These are phyloP conservation scores for Bovichtus diacanthus DNA, from an alignment of 2,797 vertebrate species.

Conservation along the genomic window DNA sequence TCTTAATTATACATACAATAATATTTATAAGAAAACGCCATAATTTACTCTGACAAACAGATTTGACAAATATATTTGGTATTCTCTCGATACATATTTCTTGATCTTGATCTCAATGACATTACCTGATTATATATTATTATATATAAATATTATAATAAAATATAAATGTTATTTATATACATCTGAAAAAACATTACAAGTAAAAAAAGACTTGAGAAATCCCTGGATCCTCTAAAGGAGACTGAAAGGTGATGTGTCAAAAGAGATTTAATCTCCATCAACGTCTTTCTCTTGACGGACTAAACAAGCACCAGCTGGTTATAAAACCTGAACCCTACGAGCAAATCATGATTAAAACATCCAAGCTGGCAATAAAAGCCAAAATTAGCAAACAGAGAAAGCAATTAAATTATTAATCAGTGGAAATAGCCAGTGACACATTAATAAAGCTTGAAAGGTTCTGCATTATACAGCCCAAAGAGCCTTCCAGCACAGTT, in stretches of 20 bases:
- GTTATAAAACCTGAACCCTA: constrained; percentile 7
- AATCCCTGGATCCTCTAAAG: neutral
- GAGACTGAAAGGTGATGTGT: neutral
- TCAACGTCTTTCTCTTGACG: neutral
- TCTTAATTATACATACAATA: too few species aligned
- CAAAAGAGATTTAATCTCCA: neutral
- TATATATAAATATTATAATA: too few species aligned
- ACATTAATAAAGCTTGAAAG: constrained; percentile 3
- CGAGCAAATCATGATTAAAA: constrained; percentile 8
- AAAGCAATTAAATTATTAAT: constrained; percentile 8
- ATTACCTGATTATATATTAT: too few species aligned
- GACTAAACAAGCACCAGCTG: constrained; percentile 34
- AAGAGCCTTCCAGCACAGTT: neutral
- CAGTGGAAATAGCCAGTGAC: constrained; percentile 5
- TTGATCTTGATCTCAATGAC: too few species aligned
- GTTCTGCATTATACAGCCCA: neutral
- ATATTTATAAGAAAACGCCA: too few species aligned
- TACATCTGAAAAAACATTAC: accelerated
- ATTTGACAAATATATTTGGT: too few species aligned
- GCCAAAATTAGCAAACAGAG: constrained; percentile 23
- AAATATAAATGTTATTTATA: neutral
- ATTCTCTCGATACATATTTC: too few species aligned
- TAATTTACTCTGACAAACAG: too few species aligned
- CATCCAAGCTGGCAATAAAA: constrained; percentile 15
- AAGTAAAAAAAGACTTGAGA: neutral